phyloP scores from a whole-genome alignment of 2,113 vertebrate species.

The Sula dactylatra region DNA sequence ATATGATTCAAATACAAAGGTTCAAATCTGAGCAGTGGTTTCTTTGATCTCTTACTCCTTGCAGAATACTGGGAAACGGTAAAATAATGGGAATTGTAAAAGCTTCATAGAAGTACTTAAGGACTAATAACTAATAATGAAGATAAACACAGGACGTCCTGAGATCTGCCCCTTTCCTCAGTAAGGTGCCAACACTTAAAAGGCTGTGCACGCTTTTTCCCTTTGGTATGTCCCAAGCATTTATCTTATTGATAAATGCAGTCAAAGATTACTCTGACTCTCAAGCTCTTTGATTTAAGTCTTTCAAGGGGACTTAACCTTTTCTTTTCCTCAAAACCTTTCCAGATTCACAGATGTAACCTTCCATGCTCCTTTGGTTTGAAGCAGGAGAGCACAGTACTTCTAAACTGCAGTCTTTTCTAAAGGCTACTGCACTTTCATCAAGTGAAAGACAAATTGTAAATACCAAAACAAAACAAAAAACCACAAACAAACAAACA shows the following conservation, averaged over 20 bases:
- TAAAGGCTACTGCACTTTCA: background rate
- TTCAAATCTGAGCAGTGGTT: background rate
- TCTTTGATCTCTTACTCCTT: background rate
- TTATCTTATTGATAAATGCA: background rate
- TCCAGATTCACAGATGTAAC: background rate
- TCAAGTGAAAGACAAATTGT: background rate
- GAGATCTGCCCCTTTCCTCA: background rate
- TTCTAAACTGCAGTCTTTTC: background rate
- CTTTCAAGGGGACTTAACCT: background rate
- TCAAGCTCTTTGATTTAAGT: background rate
- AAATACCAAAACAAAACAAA: background rate
- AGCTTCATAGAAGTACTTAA: background rate
- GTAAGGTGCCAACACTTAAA: background rate
- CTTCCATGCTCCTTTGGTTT: background rate
- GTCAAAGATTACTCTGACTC: background rate
- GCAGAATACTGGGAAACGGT: background rate
- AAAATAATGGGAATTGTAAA: background rate
- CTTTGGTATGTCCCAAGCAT: background rate
- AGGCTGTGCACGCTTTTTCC: background rate
- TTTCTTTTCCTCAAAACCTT: background rate
- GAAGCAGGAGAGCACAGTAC: background rate
- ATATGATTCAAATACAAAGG: background rate
- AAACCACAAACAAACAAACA: too few species aligned
- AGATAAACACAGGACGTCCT: background rate
- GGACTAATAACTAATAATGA: background rate